Evolutionary conservation across 2,888 invertebrate genomes (phyloP).

Genomic region (Macroteleia sp.): DNA sequence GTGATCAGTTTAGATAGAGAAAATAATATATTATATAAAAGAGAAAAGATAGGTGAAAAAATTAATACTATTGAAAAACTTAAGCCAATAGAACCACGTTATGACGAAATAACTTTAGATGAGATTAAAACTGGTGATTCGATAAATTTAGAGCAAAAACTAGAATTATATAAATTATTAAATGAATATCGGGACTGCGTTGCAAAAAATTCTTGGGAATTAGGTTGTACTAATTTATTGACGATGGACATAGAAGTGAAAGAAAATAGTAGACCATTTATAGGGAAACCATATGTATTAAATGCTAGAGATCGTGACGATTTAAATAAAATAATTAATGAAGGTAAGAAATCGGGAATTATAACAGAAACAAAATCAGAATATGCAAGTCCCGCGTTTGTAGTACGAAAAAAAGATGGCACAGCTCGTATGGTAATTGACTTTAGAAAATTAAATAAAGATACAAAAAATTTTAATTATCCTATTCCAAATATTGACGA

Average conservation of each 20-base stretch:
- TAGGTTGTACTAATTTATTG: constrained; percentile 35
- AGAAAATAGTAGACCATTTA: constrained; percentile 6
- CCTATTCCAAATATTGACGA: constrained; percentile 6
- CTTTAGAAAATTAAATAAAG: background rate
- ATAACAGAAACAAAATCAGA: constrained; percentile 4
- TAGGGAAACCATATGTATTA: constrained; percentile 26
- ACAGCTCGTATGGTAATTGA: constrained; percentile 4
- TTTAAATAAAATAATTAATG: constrained; percentile 2
- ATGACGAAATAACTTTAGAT: background rate
- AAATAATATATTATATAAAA: background rate
- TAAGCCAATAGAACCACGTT: background rate
- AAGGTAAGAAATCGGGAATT: constrained; percentile 19
- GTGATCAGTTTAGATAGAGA: background rate
- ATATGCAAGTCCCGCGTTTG: constrained; percentile 8
- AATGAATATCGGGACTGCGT: constrained; percentile 41
- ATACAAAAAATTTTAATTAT: constrained; percentile 2
- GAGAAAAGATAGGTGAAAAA: constrained; percentile 1
- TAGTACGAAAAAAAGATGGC: constrained; percentile 5
- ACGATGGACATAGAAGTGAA: constrained; percentile 53
- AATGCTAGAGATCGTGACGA: constrained; percentile 25
- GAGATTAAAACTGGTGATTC: background rate
- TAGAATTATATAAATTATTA: background rate
- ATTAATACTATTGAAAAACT: background rate
- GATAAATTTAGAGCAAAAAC: background rate
- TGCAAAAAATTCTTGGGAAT: constrained; percentile 36